Evolutionary conservation across 2,797 vertebrate species (phyloP).

Genomic region (Echeneis naucrates): DNA sequence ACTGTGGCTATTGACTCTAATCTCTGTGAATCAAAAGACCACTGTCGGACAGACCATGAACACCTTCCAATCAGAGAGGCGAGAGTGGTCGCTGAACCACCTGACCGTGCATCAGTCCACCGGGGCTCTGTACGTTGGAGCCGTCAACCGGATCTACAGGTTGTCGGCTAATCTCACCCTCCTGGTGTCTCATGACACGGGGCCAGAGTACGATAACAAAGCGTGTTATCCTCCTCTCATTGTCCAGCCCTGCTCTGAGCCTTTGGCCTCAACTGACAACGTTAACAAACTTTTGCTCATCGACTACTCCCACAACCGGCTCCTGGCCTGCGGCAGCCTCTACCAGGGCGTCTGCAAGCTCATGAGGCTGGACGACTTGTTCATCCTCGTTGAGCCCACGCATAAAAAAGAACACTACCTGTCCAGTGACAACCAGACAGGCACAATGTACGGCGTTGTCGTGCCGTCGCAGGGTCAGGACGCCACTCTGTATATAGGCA

Average conservation of each 20-base stretch:
- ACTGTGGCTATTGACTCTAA: constrained; percentile 76
- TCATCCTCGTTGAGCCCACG: constrained; percentile 96
- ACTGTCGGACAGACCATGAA: constrained; percentile 83
- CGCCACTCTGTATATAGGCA: constrained; percentile 96
- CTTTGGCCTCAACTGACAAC: constrained; percentile 95
- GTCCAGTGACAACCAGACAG: constrained; percentile 95
- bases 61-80: constrained; percentile 92
- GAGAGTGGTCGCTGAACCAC: constrained; percentile 96
- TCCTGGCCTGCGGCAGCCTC: constrained; percentile 97
- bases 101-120: constrained; percentile 92
- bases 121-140: constrained; percentile 93
- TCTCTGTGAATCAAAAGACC: constrained; percentile 65
- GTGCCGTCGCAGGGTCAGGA: constrained; percentile 92
- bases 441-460: constrained; percentile 97
- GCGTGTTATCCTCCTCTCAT: constrained; percentile 98
- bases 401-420: constrained; percentile 99
- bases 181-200: constrained; percentile 95
- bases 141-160: constrained; percentile 96
- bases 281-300: constrained; percentile 97
- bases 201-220: constrained; percentile 98
- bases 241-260: constrained; percentile 95
- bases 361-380: constrained; percentile 95
- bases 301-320: constrained; percentile 95
- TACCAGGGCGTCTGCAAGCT: constrained; percentile 98
- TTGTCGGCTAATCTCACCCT: constrained; percentile 95